Percentiles rank a stretch among this genome's conserved stretches.
Evolutionary conservation across 2,797 vertebrate genomes (phyloP).

Genomic region (Pipistrellus kuhlii): DNA sequence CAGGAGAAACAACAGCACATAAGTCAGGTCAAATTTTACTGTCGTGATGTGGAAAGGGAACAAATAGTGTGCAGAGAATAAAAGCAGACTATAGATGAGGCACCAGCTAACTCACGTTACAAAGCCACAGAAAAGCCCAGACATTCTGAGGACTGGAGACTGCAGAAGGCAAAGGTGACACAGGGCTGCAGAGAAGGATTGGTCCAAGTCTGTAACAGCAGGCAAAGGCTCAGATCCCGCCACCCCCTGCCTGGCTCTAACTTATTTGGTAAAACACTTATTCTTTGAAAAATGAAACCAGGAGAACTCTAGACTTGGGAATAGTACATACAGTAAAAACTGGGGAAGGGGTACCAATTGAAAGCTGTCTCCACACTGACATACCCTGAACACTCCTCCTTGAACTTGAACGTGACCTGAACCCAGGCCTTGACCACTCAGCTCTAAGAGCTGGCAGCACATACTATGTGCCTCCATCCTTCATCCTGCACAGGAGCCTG

Average conservation of each 20-base stretch:
- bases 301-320: neutral
- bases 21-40: neutral
- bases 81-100: neutral
- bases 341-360: neutral
- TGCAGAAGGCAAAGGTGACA: neutral
- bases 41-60: neutral
- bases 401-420: neutral
- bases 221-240: neutral
- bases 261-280: neutral
- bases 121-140: neutral
- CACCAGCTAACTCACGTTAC: neutral
- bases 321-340: neutral
- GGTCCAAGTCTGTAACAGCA: neutral
- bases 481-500: neutral
- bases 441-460: neutral
- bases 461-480: neutral
- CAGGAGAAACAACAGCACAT: neutral
- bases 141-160: neutral
- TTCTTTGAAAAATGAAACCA: constrained; percentile 7
- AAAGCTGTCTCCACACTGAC: neutral
- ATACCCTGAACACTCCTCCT: neutral
- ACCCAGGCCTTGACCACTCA: neutral
- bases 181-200: neutral
- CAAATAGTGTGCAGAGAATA: neutral
- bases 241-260: rapidly evolving